Evolutionary conservation across 1,140 invertebrate species (phyloP).

Genomic region (Meloidogyne chitwoodi): DNA sequence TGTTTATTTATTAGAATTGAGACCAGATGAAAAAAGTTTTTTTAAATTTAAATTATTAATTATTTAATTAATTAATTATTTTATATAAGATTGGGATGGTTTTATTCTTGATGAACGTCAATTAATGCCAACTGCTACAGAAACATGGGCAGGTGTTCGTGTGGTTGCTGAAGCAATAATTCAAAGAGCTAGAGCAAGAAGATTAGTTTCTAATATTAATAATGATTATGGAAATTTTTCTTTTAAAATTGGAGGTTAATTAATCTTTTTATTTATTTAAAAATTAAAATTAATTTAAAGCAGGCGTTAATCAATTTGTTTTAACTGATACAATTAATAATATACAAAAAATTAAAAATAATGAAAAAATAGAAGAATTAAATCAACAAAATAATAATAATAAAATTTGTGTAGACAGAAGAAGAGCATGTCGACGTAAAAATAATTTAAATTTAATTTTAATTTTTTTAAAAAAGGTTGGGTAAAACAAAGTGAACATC

Average conservation of each 20-base stretch:
- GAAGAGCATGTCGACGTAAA: conserved; percentile 7
- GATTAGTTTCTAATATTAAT: not conserved
- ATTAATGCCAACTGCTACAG: conserved; percentile 55
- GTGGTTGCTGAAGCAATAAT: conserved; percentile 58
- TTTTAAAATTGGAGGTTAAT: not conserved
- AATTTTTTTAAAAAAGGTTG: conserved; percentile 26
- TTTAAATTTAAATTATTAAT: conserved; percentile 6
- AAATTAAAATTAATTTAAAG: not conserved
- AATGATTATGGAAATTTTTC: conserved; percentile 1
- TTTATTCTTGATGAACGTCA: conserved; percentile 56
- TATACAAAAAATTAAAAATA: not conserved
- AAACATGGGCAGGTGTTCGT: conserved; percentile 59
- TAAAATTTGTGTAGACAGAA: not conserved
- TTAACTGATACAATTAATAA: not conserved
- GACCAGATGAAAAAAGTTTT: conserved; percentile 59
- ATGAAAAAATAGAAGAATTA: not conserved
- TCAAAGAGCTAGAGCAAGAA: conserved; percentile 29
- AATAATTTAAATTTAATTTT: conserved; percentile 1
- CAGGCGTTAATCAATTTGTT: not conserved
- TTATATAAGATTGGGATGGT: conserved; percentile 53
- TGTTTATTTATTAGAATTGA: conserved; percentile 55
- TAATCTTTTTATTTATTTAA: not conserved
- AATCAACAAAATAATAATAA: not conserved
- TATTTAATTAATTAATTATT: not conserved
- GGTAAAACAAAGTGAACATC: conserved; percentile 50